Conservation (phyloP, 2,113 vertebrate species). For the Thalassoma bifasciatum region DNA sequence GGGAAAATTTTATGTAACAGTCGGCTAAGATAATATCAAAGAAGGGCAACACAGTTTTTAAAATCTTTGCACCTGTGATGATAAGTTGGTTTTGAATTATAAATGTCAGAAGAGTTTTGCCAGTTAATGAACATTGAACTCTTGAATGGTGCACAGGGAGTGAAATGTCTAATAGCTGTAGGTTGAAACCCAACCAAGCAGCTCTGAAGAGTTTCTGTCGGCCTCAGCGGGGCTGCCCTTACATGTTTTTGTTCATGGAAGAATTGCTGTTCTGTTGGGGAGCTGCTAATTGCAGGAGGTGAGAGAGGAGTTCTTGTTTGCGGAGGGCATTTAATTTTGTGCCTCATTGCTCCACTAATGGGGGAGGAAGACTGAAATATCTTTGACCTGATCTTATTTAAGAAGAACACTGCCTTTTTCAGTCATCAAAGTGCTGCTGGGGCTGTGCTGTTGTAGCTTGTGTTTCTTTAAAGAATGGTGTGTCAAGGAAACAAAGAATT, state of each 20-base stretch:
- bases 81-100: not conserved
- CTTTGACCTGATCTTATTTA: constrained; percentile 27
- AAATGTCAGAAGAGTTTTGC: not conserved
- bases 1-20: not conserved
- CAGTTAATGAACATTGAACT: not conserved
- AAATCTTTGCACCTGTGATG: not conserved
- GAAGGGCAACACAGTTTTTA: no score
- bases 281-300: constrained; percentile 57
- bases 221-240: not conserved
- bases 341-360: constrained; percentile 44
- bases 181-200: constrained; percentile 9
- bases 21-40: not conserved
- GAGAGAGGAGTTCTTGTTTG: constrained; percentile 36
- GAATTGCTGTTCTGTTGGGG: constrained; percentile 39
- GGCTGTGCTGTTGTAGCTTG: not conserved
- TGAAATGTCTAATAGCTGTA: constrained; percentile 14
- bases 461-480: not conserved
- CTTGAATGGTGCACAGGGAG: not conserved
- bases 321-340: constrained; percentile 44
- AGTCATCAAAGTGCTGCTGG: not conserved
- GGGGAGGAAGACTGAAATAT: not conserved
- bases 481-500: not conserved
- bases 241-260: not conserved
- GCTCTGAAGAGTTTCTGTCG: constrained; percentile 11
- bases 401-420: not conserved